These are phyloP conservation scores for Xiphophorus hellerii DNA, from an alignment of 2,113 vertebrate genomes.

Conservation along the genomic window DNA sequence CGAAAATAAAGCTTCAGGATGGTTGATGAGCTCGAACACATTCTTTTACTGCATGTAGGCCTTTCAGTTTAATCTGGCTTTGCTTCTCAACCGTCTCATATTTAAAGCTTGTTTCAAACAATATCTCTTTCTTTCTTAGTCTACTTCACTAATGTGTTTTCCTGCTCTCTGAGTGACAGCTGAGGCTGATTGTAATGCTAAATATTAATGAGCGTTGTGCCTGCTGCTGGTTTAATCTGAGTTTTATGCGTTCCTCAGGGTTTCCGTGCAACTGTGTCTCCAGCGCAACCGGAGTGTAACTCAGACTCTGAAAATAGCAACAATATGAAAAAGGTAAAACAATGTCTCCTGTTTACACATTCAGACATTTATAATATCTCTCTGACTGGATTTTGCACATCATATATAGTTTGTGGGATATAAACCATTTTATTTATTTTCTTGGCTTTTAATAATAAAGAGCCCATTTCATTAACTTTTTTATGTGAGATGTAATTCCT, in stretches of 20 bases:
- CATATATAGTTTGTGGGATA: background rate
- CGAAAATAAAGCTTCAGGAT: slow-evolving; percentile 1
- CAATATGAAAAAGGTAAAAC: slow-evolving; percentile 79
- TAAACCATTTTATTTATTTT: background rate
- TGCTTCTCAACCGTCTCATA: background rate
- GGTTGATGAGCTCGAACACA: background rate
- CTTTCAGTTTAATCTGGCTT: background rate
- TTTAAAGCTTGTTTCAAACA: slow-evolving; percentile 4
- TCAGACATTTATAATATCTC: background rate
- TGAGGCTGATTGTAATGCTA: slow-evolving; percentile 40
- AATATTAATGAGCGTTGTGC: slow-evolving; percentile 40
- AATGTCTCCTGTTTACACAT: background rate
- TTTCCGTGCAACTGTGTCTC: slow-evolving; percentile 75
- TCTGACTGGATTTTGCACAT: background rate
- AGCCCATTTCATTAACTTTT: too few species aligned
- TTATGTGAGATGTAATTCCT: too few species aligned
- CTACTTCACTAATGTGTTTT: slow-evolving; percentile 14
- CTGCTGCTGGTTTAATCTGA: slow-evolving; percentile 31
- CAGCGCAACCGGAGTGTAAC: slow-evolving; percentile 71
- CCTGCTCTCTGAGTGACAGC: slow-evolving; percentile 41
- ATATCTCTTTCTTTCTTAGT: background rate
- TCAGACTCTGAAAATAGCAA: slow-evolving; percentile 75
- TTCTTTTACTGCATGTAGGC: background rate
- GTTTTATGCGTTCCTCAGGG: slow-evolving; percentile 68
- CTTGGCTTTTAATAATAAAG: too few species aligned